Conservation (phyloP, 2,888 invertebrate species). For the Scelioninae gen. 2 region DNA sequence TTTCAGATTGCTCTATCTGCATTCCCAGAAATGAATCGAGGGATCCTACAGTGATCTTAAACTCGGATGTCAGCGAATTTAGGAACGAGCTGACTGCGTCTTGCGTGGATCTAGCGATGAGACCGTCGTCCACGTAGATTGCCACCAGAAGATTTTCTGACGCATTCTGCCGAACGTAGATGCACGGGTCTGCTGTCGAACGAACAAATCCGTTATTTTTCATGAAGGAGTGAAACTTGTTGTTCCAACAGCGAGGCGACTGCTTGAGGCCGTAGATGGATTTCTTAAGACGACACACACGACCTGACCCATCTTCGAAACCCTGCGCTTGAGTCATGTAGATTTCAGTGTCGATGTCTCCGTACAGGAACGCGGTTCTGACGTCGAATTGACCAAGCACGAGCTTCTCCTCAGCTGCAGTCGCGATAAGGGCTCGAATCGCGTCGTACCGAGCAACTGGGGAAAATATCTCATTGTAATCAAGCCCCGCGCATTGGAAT, state of each 20-base stretch:
- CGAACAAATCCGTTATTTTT: neutral
- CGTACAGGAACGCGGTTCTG: neutral
- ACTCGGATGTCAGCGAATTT: too few relatives aligned
- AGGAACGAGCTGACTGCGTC: too few relatives aligned
- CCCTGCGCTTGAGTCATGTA: neutral
- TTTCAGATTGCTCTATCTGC: too few relatives aligned
- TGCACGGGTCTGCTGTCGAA: constrained; percentile 5
- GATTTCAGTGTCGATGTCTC: constrained; percentile 1
- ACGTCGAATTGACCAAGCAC: constrained; percentile 58
- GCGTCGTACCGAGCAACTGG: constrained; percentile 52
- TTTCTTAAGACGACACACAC: constrained; percentile 26
- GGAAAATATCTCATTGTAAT: constrained; percentile 59
- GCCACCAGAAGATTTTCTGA: neutral
- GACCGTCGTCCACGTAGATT: constrained; percentile 40
- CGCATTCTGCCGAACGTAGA: neutral
- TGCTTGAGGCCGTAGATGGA: constrained; percentile 36
- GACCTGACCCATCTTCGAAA: neutral
- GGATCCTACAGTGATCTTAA: too few relatives aligned
- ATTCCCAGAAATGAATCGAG: too few relatives aligned
- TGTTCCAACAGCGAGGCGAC: constrained; percentile 35
- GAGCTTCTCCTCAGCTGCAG: constrained; percentile 48
- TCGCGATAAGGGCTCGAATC: constrained; percentile 49
- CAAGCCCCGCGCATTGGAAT: constrained; percentile 50
- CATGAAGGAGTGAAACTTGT: constrained; percentile 11
- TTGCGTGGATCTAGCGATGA: too few relatives aligned